Conservation (phyloP, 2,113 vertebrate genomes). For the Laterallus jamaicensis region DNA sequence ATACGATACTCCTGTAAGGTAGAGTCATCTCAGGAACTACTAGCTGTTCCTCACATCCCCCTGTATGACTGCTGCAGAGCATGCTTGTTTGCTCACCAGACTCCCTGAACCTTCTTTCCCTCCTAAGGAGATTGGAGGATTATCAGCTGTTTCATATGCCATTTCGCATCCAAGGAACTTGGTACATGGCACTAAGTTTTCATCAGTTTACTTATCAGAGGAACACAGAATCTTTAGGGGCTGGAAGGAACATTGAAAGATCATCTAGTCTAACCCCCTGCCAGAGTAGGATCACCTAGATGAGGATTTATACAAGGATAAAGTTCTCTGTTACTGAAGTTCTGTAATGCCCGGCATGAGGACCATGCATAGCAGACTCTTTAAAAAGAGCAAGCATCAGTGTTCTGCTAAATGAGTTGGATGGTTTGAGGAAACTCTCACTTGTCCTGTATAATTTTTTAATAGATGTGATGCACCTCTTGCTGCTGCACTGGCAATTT, state of each 20-base stretch:
- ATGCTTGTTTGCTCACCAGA: not conserved
- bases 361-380: not conserved
- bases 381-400: not conserved
- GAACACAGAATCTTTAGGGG: no score
- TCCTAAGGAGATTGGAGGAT: not conserved
- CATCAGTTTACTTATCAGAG: not conserved
- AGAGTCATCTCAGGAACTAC: not conserved
- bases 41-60: not conserved
- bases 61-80: not conserved
- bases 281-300: no score
- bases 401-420: not conserved
- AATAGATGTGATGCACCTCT: not conserved
- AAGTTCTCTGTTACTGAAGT: not conserved
- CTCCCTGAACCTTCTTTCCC: not conserved
- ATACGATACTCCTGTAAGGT: not conserved
- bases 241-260: no score
- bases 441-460: not conserved
- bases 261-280: no score
- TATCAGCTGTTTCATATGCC: not conserved
- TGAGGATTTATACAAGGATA: not conserved
- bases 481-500: not conserved
- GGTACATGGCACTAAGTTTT: not conserved
- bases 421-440: not conserved
- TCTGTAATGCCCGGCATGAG: not conserved
- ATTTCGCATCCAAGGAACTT: not conserved